Base-by-base conservation (phyloP, 1,140 invertebrate species). In the Pogonomyrmex californicus region DNA sequence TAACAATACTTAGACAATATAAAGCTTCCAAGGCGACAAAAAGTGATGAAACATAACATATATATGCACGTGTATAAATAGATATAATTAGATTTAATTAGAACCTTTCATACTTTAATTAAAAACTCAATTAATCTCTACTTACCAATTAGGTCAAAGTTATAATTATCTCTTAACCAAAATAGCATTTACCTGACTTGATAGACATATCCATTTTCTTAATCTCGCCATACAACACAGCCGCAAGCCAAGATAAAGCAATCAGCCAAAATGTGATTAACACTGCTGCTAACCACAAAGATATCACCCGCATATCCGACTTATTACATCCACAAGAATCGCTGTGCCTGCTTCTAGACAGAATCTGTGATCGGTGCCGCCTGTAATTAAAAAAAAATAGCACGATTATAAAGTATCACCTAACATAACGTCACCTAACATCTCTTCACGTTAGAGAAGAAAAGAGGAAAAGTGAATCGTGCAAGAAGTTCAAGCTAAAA, bases 141-240 rank as follows among this genome's bases (percentile, higher is more conserved):
- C 23, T 70, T 79, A 66, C 1, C 36, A 17, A 12, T 44, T 36
- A 56, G n/a, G 12, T 41, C 38, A 17, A 38, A 38, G 3, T 49
- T n/a, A 66, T 44, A 23, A 44, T 62, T 38, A 30, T 4, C 9
- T 30, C 6, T 66, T 62, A 49, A 10, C 10, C 6, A 12, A 62
- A 30, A 12, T 38, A 47, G 0, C 14, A 77, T 87, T 93, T 92
- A 96, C 96, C 95, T 91, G 94, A 93, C 88, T 94, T 95, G 87
- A 96, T 93, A 41, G 95, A 95, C 33, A 89, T 85, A 62, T 96
- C 94, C 90, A 96, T 95, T 62, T 93, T 93, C 82, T 91, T 92
- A 63, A 96, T 94, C 91, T 96, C 95, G 66, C 93, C 92, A 63
- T 95, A 95, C n/a, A 96, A 90, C 70, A 95, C 91, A n/a, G 94